Conservation (phyloP, 2,113 vertebrate genomes). For the Oreotrochilus melanogaster region DNA sequence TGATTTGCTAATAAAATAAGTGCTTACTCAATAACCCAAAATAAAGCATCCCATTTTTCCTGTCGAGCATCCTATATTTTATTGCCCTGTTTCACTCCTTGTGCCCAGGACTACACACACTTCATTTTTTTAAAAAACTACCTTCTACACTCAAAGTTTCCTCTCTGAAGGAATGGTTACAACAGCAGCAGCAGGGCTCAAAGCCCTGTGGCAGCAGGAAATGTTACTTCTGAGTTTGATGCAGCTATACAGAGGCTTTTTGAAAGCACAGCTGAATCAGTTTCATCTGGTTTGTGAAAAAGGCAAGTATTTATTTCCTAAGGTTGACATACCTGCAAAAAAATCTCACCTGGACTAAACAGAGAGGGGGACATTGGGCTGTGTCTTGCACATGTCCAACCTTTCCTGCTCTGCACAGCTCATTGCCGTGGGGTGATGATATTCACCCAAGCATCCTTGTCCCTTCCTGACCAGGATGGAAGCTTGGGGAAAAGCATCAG, state of each 20-base stretch:
- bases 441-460: background rate
- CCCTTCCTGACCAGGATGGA: background rate
- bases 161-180: background rate
- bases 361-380: background rate
- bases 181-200: background rate
- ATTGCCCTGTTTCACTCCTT: background rate
- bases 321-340: background rate
- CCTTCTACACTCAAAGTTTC: background rate
- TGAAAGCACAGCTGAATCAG: background rate
- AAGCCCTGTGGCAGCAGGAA: background rate
- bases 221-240: background rate
- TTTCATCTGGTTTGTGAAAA: background rate
- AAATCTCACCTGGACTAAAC: background rate
- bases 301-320: background rate
- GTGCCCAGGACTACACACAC: background rate
- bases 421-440: background rate
- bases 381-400: background rate
- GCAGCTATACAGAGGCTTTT: background rate
- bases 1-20: conserved; percentile 55
- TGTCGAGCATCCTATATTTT: background rate
- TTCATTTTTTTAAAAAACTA: background rate
- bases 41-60: conserved; percentile 32
- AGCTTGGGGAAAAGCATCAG: background rate
- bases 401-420: background rate
- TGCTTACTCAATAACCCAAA: conserved; percentile 31